A percentile compares a stretch with the other conserved stretches of the same genome.
Conservation (phyloP, 2,113 vertebrate species). For the Dicaeum eximium region DNA sequence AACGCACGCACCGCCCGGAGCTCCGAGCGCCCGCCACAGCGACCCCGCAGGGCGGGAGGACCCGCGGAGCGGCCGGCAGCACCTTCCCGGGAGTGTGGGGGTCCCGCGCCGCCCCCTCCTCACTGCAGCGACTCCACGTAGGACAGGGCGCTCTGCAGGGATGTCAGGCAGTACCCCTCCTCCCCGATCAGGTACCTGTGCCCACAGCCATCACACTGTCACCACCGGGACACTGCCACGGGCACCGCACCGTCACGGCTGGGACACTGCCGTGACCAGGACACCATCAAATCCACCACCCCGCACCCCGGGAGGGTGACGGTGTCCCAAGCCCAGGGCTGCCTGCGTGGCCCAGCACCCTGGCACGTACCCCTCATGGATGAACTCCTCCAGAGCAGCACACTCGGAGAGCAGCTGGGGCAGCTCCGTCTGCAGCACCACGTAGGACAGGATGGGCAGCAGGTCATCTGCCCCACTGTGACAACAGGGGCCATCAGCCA, state of each 20-base stretch:
- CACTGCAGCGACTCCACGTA: constrained; percentile 84
- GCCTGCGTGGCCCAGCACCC: accelerated
- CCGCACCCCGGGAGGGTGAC: accelerated
- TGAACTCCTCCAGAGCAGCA: constrained; percentile 91
- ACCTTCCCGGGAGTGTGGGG: neutral
- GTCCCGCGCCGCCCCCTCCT: neutral
- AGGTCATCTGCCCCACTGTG: constrained; percentile 90
- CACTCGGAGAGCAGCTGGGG: constrained; percentile 93
- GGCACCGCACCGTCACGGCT: accelerated
- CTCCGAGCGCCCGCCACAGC: neutral
- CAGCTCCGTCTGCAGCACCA: constrained; percentile 83
- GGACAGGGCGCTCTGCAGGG: constrained; percentile 89
- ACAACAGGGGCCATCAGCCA: neutral
- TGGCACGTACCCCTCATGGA: constrained; percentile 86
- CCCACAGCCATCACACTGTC: neutral
- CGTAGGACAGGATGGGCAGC: constrained; percentile 91
- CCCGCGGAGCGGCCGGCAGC: neutral
- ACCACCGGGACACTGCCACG: accelerated
- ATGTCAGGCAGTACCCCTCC: constrained; percentile 95
- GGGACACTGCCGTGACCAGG: neutral
- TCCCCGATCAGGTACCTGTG: constrained; percentile 91
- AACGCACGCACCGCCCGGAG: neutral
- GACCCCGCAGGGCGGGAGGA: neutral
- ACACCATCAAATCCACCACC: accelerated
- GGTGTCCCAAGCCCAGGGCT: no score